Base-by-base conservation (phyloP, 92 coral and sea anemone genomes). In the Meandrina meandrites region DNA sequence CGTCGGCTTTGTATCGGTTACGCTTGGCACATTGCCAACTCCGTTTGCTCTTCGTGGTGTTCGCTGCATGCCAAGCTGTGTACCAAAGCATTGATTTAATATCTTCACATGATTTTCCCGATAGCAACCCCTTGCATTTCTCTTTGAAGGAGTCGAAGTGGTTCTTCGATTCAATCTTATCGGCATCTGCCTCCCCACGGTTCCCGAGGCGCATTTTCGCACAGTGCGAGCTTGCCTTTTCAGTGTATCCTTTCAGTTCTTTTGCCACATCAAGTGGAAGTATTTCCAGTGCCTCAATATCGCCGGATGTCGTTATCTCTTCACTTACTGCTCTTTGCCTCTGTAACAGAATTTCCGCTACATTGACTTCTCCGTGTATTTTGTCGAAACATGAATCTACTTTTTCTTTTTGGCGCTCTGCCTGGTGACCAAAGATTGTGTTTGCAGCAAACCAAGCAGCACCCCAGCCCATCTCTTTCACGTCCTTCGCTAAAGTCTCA, bases 381-480 rank as follows among this genome's bases (percentile, higher is more conserved):
- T 64, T 64, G 32, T 8, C 70, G 17, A 64, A 64, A 64, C 14
- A 21, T 8, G 3, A 8, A 64, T 64, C 16, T 0, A 64, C 21
- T 1, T 5, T 60, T 60, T 60, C 70, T 64, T 11, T 66, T 35
- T 66, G 71, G 34, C 18, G 71, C 15, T 66, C 35, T 66, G 32
- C 35, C 34, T 28, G 16, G 71, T 27, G 17, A 11, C 71, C 71
- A 66, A 66, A 66, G 34, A 66, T 28, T 66, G 34, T 28, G 30
- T 66, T 66, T 12, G 35, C 71, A 66, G 71, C 71, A 66, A 28
- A 66, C 71, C 71, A 66, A 24, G 71, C 71, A 28, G 71, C 71
- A 9, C 35, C 17, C 71, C 71, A 66, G 71, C 71, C 71, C 71
- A 66, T 66, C 15, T 27, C 71, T 27, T 13, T n/a, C 10, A 64